Base-by-base conservation (phyloP, 1,140 invertebrate genomes). In the Teleopsis dalmanni region DNA sequence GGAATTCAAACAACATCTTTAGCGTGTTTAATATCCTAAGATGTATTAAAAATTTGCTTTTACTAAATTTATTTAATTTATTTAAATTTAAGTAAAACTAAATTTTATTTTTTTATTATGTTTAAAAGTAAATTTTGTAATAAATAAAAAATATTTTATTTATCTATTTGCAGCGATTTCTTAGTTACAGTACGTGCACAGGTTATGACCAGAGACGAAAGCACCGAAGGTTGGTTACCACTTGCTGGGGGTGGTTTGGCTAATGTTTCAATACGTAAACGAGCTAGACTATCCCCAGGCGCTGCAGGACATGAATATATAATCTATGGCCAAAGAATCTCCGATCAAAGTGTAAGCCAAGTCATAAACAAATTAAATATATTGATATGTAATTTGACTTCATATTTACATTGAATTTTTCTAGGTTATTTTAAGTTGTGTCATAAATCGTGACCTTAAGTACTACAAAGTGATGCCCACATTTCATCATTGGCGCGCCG, bases 391-490 rank as follows among this genome's bases (percentile, higher is more conserved):
- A 33, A 3, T 11, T 18, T 5, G 0, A 72, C 75, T 13, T 73
- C 26, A n/a, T 36, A 11, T 13, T 27, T 36, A 18, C 14, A 38
- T 47, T 2, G 16, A 38, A 27, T 10, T 3, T 14, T 21, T 46
- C 26, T 45, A 96, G 91, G 83, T 91, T 62, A 90, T 96, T 49
- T 79, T 97, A 53, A 91, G 89, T 73, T 97, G 93, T 77, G 86
- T 85, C 25, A 90, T 97, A 62, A 94, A 93, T 73, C 90, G 91
- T 72, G 92, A 96, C 73, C 92, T 97, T 72, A 85, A 92, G 69
- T 97, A 97, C 77, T 92, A 94, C 75, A 93, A 93, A 80, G 92
- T 95, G 57, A 96, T 95, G 88, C 93, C 94, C 31, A 95, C 92
- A 38, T 97, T 96, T 81, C 91, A 95, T 76, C 93, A 97, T 72